Base-by-base conservation (phyloP, 2,888 invertebrate species). In the Drosophila recens region DNA sequence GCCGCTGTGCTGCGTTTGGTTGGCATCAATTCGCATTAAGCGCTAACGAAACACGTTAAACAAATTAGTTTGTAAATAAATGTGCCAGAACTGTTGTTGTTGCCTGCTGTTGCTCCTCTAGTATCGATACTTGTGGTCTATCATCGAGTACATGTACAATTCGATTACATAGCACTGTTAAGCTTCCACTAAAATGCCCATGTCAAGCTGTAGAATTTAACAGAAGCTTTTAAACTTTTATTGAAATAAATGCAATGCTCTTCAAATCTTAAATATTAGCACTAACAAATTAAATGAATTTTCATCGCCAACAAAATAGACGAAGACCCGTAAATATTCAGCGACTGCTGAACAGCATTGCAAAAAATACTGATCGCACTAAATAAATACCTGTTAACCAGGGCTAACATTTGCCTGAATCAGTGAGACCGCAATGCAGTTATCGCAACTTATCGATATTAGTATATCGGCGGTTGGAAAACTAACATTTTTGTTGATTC, bases 41-140 rank as follows among this genome's bases (percentile, higher is more conserved):
- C 69, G 62, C 63, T 58, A 66, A 67, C 46, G 65, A 56, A 79
- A 70, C 79, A 74, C 79, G 56, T 74, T 79, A 66, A 75, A 61
- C 70, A 64, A 76, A 63, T 63, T 59, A 52, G 36, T 79, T 77
- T 79, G 76, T 77, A 77, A 77, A 77, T 77, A 76, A 76, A 79
- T 79, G 62, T 76, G 56, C 51, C 42, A 23, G 15, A 27, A 27
- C 57, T 70, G 42, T 72, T 67, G 49, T 68, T 74, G 13, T 58
- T 46, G 34, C 5, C 23, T 49, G 27, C 48, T 42, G 33, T n/a
- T 54, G 34, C 30, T 54, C 5, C 33, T 30, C 4, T 9, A 17
- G 8, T 46, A 74, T 70, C 79, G 76, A 74, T 76, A 59, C 45
- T 23, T 48, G 4, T 9, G 17, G 17, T 11, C 13, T 13, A 43